Percentiles rank a stretch among this genome's conserved stretches.
These are phyloP conservation scores for Xiphophorus birchmanni DNA, from an alignment of 2,797 vertebrate genomes.

Conservation along the genomic window DNA sequence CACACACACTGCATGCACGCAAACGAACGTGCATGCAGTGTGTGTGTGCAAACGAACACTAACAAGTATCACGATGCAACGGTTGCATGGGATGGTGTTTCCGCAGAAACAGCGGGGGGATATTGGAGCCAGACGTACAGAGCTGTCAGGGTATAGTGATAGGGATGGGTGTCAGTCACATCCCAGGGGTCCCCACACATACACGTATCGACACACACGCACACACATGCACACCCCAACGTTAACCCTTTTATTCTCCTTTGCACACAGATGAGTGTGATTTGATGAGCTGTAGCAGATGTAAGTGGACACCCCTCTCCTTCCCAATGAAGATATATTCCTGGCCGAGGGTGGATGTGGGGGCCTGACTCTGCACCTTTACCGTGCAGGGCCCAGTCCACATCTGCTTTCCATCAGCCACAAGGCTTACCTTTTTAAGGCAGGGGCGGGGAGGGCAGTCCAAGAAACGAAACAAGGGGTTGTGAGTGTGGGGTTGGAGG, in stretches of 20 bases:
- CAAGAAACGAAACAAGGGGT: constrained; percentile 52
- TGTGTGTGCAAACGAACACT: constrained; percentile 31
- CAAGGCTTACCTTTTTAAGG: constrained; percentile 80
- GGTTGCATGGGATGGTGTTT: constrained; percentile 76
- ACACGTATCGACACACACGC: constrained; percentile 40
- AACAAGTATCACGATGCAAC: constrained; percentile 67
- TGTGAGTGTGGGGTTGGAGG: constrained; percentile 30
- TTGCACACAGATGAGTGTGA: constrained; percentile 75
- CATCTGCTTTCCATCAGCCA: constrained; percentile 88
- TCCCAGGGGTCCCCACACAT: constrained; percentile 65
- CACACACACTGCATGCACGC: too few species aligned
- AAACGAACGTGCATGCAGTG: too few species aligned
- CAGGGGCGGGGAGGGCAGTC: constrained; percentile 61
- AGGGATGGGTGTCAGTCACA: constrained; percentile 81
- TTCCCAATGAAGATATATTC: constrained; percentile 83
- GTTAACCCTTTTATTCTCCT: constrained; percentile 50
- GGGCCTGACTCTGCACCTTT: constrained; percentile 80
- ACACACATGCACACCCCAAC: constrained; percentile 32
- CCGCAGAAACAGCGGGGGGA: constrained; percentile 74
- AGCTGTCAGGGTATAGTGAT: constrained; percentile 78
- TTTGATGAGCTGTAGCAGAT: constrained; percentile 76
- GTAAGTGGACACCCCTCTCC: constrained; percentile 79
- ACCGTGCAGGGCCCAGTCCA: constrained; percentile 78
- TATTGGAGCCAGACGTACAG: constrained; percentile 82
- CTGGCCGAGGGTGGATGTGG: constrained; percentile 72